phyloP scores from a whole-genome alignment of 2,888 invertebrate species.

The Agonopterix arenella region DNA sequence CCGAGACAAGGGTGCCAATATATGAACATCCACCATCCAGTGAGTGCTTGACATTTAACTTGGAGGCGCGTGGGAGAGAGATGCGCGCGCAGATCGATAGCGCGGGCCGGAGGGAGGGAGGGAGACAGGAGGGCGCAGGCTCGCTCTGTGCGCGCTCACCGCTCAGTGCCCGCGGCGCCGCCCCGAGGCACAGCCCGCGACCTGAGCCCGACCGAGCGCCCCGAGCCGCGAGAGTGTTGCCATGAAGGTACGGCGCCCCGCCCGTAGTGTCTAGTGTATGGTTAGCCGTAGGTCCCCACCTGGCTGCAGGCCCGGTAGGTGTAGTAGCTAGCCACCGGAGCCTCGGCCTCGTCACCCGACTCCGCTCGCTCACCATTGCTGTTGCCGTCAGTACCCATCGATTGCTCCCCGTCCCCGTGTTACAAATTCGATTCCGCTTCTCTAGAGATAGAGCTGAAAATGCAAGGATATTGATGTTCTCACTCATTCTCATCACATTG shows the following conservation, averaged over 20 bases:
- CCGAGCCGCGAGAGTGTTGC: slow-evolving; percentile 44
- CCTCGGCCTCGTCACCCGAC: slow-evolving; percentile 22
- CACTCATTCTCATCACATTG: not conserved
- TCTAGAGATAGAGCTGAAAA: too few species aligned
- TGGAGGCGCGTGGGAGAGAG: not conserved
- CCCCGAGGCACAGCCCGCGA: slow-evolving; percentile 7
- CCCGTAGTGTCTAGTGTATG: slow-evolving; percentile 60
- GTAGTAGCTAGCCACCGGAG: slow-evolving; percentile 17
- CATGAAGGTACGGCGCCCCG: slow-evolving; percentile 67
- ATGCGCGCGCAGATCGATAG: slow-evolving; percentile 3
- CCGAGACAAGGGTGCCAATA: not conserved
- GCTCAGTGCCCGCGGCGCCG: slow-evolving; percentile 21
- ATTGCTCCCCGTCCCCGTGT: not conserved
- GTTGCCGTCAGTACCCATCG: slow-evolving; percentile 4
- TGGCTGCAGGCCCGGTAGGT: slow-evolving; percentile 37
- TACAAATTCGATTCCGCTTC: not conserved
- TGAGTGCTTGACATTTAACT: not conserved
- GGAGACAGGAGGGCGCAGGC: slow-evolving; percentile 23
- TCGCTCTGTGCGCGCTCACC: slow-evolving; percentile 19
- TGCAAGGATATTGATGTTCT: not conserved
- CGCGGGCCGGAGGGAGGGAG: slow-evolving; percentile 4
- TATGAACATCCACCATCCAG: too few species aligned
- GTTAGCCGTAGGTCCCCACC: slow-evolving; percentile 58
- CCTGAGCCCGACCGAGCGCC: slow-evolving; percentile 9
- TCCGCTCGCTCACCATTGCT: slow-evolving; percentile 1